Base-by-base conservation (phyloP, 35 echinoderm and acorn worm species). In the Ophiothrix spiculata region DNA sequence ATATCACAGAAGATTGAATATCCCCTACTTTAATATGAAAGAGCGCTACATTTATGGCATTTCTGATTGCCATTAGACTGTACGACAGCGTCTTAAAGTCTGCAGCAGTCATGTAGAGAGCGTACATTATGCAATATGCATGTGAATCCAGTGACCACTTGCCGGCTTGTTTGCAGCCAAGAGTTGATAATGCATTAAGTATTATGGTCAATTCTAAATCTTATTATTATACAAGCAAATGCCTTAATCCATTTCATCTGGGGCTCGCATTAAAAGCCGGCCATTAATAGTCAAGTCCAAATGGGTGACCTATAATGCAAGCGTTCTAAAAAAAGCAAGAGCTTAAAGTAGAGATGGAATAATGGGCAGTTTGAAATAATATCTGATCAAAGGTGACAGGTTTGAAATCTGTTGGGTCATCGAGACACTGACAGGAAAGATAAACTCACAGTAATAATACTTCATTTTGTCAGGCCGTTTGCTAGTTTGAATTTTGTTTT, bases 381-480 rank as follows among this genome's bases (percentile, higher is more conserved):
- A 69, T 69, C 60, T 69, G 60, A 69, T 69, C 60, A 69, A n/a
- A 25, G 60, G 1, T 69, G 60, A 69, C 60, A 69, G 60, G 16
- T 69, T 69, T 69, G 1, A 69, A 28, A 69, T 69, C 60, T 69
- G 60, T 25, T 28, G 29, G 60, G 60, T 69, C 60, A 10, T 69
- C 60, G 25, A 69, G 1, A 69, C 60, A 69, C 60, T 69, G 60
- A 69, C 25, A 69, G 60, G 25, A 69, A 15, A 15, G 60, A 69
- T 69, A 69, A 69, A 15, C 60, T 2, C 60, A 69, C 60, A 69
- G 23, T n/a, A 69, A n/a, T n/a, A n/a, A n/a, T n/a, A n/a, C n/a
- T n/a, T n/a, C n/a, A n/a, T n/a, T n/a, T n/a, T n/a, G n/a, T n/a
- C n/a, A n/a, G n/a, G n/a, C n/a, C n/a, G n/a, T n/a, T n/a, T n/a